Percentiles rank a stretch among this genome's conserved stretches.
phyloP scores from a whole-genome alignment of 2,797 vertebrate species.

The Ptychobarbus kaznakovi region DNA sequence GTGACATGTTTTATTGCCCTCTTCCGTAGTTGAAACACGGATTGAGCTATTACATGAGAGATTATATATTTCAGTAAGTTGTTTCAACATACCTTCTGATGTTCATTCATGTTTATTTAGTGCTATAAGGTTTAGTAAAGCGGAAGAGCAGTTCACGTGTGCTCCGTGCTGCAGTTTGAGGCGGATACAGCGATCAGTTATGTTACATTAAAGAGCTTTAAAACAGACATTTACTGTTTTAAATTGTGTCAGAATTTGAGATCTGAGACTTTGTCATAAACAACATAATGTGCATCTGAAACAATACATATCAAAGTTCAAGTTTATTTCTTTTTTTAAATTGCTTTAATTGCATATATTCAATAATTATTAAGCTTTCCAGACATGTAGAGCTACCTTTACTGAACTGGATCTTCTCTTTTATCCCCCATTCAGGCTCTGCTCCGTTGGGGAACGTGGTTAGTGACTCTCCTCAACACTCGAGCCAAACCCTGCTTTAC shows the following conservation, averaged over 20 bases:
- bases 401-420: constrained; percentile 39
- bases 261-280: too few species aligned
- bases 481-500: constrained; percentile 59
- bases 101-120: not conserved
- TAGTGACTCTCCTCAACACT: constrained; percentile 58
- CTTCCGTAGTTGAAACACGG: not conserved
- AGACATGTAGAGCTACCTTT: constrained; percentile 36
- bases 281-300: not conserved
- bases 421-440: constrained; percentile 43
- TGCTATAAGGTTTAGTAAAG: not conserved
- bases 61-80: constrained; percentile 7
- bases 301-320: not conserved
- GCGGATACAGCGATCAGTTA: not conserved
- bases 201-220: not conserved
- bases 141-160: not conserved
- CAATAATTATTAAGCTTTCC: not conserved
- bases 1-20: not conserved
- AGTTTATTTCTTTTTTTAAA: not conserved
- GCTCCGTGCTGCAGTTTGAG: not conserved
- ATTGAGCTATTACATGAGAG: not conserved
- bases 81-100: not conserved
- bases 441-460: constrained; percentile 59
- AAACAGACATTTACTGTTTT: not conserved
- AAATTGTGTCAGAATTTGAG: not conserved
- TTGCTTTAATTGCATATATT: not conserved